phyloP scores from a whole-genome alignment of 2,113 vertebrate genomes.

The Poeciliopsis retropinna region DNA sequence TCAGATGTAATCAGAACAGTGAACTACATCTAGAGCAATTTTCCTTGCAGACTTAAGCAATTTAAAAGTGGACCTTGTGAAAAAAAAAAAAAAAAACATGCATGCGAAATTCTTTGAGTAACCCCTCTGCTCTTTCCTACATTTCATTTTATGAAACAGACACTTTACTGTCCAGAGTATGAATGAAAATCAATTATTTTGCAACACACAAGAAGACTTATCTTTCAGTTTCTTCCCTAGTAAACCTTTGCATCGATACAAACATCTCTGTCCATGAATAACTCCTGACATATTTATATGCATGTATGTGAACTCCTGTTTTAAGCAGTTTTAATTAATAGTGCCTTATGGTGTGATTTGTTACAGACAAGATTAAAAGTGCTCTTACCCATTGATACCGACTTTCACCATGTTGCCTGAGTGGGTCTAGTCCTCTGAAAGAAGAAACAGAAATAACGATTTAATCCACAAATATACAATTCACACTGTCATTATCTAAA shows the following conservation, averaged over 20 bases:
- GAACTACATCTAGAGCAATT: not conserved
- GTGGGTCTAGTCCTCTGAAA: conserved; percentile 76
- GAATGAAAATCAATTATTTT: not conserved
- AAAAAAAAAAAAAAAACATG: not conserved
- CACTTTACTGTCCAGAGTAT: not conserved
- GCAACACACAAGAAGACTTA: not conserved
- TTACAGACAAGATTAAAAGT: not conserved
- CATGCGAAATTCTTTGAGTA: not conserved
- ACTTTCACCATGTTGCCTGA: conserved; percentile 84
- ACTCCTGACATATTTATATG: not conserved
- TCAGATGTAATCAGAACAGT: not conserved
- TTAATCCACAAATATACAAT: not conserved
- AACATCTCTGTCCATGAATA: not conserved
- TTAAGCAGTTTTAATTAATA: not conserved
- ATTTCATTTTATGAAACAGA: not conserved
- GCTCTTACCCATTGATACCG: conserved; percentile 82
- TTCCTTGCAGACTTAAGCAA: not conserved
- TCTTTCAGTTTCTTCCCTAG: not conserved
- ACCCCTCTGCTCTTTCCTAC: not conserved
- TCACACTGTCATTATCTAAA: not conserved
- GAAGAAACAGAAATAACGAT: not conserved
- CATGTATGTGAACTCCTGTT: not conserved
- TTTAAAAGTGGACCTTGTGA: not conserved
- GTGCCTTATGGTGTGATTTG: not conserved
- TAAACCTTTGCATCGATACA: not conserved